Conservation (phyloP, 2,113 vertebrate genomes). For the Ictalurus furcatus region DNA sequence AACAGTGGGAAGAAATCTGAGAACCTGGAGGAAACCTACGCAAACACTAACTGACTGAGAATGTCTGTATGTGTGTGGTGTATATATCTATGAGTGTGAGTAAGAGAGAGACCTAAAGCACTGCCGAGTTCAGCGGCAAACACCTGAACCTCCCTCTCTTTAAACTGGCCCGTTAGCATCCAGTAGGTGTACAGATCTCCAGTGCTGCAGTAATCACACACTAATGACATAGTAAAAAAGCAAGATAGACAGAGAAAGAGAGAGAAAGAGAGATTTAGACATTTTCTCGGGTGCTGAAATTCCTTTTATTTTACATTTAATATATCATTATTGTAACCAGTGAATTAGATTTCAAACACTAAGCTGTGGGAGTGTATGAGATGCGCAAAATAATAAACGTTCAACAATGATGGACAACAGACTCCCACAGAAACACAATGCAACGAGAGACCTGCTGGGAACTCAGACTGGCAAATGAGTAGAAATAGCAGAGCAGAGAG, state of each 20-base stretch:
- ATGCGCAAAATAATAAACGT: neutral
- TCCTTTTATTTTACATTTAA: neutral
- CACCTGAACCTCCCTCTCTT: slow-evolving; percentile 79
- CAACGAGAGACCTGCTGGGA: neutral
- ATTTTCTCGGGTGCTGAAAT: neutral
- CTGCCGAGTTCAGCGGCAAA: slow-evolving; percentile 87
- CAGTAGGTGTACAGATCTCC: slow-evolving; percentile 89
- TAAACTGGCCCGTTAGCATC: slow-evolving; percentile 77
- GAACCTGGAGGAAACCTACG: neutral
- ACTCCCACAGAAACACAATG: neutral
- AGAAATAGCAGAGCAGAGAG: neutral
- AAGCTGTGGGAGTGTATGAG: neutral
- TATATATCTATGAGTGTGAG: too few relatives aligned
- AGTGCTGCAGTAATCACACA: slow-evolving; percentile 90
- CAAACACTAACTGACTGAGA: neutral
- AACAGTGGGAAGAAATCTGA: neutral
- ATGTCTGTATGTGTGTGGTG: too few relatives aligned
- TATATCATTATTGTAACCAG: neutral
- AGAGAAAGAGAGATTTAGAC: neutral
- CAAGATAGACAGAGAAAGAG: neutral
- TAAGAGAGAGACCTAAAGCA: slow-evolving; percentile 80
- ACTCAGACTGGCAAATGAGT: neutral
- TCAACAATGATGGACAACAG: neutral
- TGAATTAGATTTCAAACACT: neutral
- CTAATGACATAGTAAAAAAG: slow-evolving; percentile 63